Conservation (phyloP, 2,888 invertebrate genomes). For the Eudemis profundana region DNA sequence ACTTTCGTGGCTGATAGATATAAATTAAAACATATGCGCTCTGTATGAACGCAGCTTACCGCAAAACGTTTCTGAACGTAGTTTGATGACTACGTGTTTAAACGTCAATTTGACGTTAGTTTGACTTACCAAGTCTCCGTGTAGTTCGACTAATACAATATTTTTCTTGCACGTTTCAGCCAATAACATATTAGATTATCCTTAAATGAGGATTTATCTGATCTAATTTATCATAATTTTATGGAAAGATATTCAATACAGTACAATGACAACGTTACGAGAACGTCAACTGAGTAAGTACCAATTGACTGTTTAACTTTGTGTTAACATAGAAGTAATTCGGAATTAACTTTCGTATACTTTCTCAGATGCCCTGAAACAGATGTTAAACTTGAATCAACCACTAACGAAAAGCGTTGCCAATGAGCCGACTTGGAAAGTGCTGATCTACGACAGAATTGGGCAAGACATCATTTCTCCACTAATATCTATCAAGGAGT, state of each 20-base stretch:
- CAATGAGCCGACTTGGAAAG: slow-evolving; percentile 97
- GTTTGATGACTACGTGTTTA: slow-evolving; percentile 41
- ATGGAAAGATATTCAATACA: slow-evolving; percentile 53
- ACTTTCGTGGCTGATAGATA: too few relatives aligned
- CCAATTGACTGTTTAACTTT: slow-evolving; percentile 39
- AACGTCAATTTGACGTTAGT: slow-evolving; percentile 45
- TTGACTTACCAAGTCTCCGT: slow-evolving; percentile 31
- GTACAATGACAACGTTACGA: slow-evolving; percentile 83
- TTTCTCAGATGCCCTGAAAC: slow-evolving; percentile 93
- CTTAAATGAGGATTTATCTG: background rate
- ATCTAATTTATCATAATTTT: slow-evolving; percentile 49
- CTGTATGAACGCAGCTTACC: background rate
- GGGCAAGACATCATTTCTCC: slow-evolving; percentile 99
- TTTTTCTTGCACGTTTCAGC: background rate
- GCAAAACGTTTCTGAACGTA: slow-evolving; percentile 26
- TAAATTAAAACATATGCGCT: too few relatives aligned
- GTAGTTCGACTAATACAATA: slow-evolving; percentile 16
- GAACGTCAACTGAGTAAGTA: slow-evolving; percentile 64
- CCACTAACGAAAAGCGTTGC: slow-evolving; percentile 90
- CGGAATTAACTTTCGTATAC: slow-evolving; percentile 27
- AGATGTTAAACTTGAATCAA: slow-evolving; percentile 97
- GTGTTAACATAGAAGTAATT: slow-evolving; percentile 19
- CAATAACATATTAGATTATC: background rate
- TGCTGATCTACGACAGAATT: slow-evolving; percentile 97
- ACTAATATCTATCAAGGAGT: slow-evolving; percentile 96